Conservation (phyloP, 2,113 vertebrate species). For the Tragelaphus imberbis region DNA sequence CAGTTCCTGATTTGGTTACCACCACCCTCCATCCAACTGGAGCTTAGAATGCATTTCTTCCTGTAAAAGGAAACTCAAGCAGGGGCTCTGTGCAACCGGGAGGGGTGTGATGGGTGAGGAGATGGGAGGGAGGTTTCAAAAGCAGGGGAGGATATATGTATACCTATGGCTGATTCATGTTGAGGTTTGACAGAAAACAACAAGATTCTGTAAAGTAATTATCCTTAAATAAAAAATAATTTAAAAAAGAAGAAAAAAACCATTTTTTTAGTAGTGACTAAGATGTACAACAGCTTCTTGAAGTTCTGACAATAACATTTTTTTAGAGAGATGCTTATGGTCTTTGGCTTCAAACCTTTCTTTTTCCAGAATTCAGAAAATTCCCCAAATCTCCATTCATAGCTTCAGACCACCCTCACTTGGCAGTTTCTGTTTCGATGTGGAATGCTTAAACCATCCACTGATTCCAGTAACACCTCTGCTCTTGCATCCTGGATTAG, state of each 20-base stretch:
- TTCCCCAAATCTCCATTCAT: neutral
- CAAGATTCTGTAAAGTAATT: neutral
- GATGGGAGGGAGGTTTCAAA: neutral
- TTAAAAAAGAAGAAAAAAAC: neutral
- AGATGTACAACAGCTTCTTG: neutral
- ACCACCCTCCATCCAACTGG: neutral
- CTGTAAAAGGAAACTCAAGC: neutral
- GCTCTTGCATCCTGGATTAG: neutral
- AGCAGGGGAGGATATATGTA: rapidly evolving
- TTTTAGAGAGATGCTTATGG: neutral
- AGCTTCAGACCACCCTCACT: neutral
- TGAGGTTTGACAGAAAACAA: neutral
- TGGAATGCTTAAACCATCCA: neutral
- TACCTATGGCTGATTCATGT: neutral
- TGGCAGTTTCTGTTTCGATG: neutral
- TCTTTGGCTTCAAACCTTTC: neutral
- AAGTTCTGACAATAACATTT: neutral
- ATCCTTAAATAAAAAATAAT: neutral
- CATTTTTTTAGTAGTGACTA: neutral
- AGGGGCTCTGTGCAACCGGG: neutral
- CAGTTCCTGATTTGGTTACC: neutral
- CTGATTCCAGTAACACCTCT: neutral
- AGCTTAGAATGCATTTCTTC: neutral
- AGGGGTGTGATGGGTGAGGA: neutral
- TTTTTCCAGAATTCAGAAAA: neutral